Evolutionary conservation across 2,113 vertebrate genomes (phyloP), one percentile per base, ranked within the genome.

Genomic region (Calidris pygmaea): DNA sequence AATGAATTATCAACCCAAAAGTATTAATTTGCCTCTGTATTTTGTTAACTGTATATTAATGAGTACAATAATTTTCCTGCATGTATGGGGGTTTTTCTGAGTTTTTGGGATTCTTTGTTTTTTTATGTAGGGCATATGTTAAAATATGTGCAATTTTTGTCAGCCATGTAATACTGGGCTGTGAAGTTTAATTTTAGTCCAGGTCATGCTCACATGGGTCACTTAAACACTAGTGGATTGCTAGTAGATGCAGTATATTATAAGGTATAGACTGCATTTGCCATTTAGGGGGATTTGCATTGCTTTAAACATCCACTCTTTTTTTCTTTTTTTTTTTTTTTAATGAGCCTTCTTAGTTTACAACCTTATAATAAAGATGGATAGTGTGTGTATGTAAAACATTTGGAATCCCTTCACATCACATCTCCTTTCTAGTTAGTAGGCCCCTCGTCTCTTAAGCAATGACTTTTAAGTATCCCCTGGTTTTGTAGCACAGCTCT

Each of bases 181-280:
- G 34, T 55, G 62, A 71, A 63, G 34, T 92, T 89, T 96, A 84
- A 81, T 95, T 92, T 89, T 93, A 93, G 75, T 77, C 27, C 39
- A 58, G 32, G 41, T 85, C 21, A 15, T 70, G 48, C 75, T 89
- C 78, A 82, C n/a, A 1, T 10, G 32, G 72, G 75, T 84, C 41
- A 52, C 34, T 86, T 76, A 87, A 84, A 86, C 18, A 5, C 56
- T 63, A 45, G 41, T 67, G 68, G 35, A 72, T 70, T 76, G 52
- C 60, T 60, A 58, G 50, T 60, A 74, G 58, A 24, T 80, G 82
- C 37, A 74, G 34, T 80, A 30, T 89, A 71, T 95, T 66, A 68
- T 22, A 93, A 81, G 56, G 39, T 87, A 22, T 37, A 70, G 29
- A 29, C 8, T 48, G 41, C 20, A 7, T 67, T 91, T 93, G n/a